Percentiles rank a stretch among this genome's conserved stretches.
phyloP scores from a whole-genome alignment of 2,888 invertebrate species.

The Cyrtodaria siliqua region DNA sequence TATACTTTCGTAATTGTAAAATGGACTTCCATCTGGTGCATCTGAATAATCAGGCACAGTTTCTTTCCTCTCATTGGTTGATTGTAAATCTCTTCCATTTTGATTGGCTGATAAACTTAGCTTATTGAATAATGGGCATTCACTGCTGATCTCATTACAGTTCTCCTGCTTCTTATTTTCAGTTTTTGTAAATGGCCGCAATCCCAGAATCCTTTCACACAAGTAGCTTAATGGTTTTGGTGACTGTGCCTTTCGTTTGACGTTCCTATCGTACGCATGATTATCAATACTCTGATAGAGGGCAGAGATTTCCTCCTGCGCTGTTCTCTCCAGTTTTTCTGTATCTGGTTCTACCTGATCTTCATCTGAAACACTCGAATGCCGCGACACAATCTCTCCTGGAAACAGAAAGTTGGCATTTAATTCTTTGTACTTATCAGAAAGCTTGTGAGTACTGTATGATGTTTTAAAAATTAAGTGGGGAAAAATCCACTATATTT shows the following conservation, averaged over 20 bases:
- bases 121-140: conserved; percentile 3
- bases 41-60: conserved; percentile 45
- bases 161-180: no score
- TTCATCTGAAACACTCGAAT: no score
- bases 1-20: conserved; percentile 67
- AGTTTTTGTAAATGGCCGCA: no score
- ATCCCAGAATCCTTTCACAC: conserved; percentile 34
- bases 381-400: no score
- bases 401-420: no score
- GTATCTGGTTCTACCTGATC: not conserved
- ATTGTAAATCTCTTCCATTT: conserved; percentile 1
- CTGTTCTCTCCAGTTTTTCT: conserved; percentile 4
- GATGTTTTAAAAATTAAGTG: no score
- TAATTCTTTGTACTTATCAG: no score
- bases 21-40: conserved; percentile 50
- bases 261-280: not conserved
- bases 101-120: conserved; percentile 16
- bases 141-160: not conserved
- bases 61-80: conserved; percentile 13
- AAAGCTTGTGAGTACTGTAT: no score
- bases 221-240: conserved; percentile 25
- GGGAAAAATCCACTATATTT: no score
- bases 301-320: conserved; percentile 40
- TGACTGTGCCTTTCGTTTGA: not conserved
- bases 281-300: conserved; percentile 45